These are phyloP conservation scores for Amiota mariae DNA, from an alignment of 2,888 invertebrate species.

Conservation along the genomic window DNA sequence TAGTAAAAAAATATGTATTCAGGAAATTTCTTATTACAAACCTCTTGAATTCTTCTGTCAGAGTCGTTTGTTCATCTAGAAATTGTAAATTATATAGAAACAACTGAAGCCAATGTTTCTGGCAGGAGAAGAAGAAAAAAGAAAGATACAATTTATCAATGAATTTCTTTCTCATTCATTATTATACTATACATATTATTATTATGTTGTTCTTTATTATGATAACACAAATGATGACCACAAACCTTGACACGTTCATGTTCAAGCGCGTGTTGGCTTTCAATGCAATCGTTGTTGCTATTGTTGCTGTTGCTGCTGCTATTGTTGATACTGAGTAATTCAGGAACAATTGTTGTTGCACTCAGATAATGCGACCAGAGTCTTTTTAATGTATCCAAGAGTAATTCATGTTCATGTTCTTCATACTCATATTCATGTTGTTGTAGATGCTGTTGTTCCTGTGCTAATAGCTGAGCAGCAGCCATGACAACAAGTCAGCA, in stretches of 20 bases:
- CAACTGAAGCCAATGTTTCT: conserved; percentile 68
- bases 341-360: conserved; percentile 48
- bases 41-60: conserved; percentile 59
- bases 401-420: conserved; percentile 51
- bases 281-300: conserved; percentile 30
- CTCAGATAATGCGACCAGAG: conserved; percentile 68
- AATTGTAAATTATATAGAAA: conserved; percentile 69
- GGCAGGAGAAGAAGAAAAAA: conserved; percentile 25
- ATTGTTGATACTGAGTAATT: not conserved
- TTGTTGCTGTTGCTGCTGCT: conserved; percentile 28
- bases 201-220: not conserved
- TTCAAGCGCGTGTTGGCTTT: conserved; percentile 16
- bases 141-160: conserved; percentile 10
- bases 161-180: not conserved
- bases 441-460: conserved; percentile 38
- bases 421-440: conserved; percentile 33
- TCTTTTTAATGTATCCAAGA: conserved; percentile 61
- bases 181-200: conserved; percentile 1
- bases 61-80: conserved; percentile 53
- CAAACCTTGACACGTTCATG: conserved; percentile 63
- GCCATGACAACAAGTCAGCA: conserved; percentile 49
- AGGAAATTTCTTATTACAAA: conserved; percentile 31
- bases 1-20: not conserved
- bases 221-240: conserved; percentile 31
- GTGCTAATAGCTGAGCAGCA: conserved; percentile 35